phyloP scores from a whole-genome alignment of 2,797 vertebrate genomes.

The Basileuterus tristriatus region DNA sequence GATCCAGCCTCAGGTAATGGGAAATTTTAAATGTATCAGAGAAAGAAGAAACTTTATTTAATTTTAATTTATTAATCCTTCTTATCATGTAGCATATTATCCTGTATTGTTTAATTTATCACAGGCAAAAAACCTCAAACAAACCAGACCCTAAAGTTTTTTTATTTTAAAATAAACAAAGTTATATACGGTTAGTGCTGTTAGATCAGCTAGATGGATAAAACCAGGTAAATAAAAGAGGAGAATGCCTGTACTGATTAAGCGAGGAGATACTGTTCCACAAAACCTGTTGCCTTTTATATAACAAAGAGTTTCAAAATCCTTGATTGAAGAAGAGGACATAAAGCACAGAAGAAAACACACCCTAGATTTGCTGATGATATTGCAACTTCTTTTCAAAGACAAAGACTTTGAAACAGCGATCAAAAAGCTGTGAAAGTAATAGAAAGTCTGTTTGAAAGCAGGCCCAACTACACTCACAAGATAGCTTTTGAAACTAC shows the following conservation, averaged over 20 bases:
- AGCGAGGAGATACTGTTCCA: not conserved
- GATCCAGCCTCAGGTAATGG: not conserved
- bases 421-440: not conserved
- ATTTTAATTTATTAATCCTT: not conserved
- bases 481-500: not conserved
- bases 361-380: not conserved
- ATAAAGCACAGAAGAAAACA: not conserved
- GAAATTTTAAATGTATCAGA: not conserved
- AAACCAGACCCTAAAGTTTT: not conserved
- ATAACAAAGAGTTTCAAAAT: not conserved
- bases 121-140: not conserved
- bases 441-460: not conserved
- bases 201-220: not conserved
- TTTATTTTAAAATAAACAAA: not conserved
- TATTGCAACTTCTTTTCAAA: not conserved
- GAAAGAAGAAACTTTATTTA: not conserved
- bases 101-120: not conserved
- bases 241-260: not conserved
- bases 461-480: not conserved
- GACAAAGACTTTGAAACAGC: not conserved
- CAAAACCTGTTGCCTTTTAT: not conserved
- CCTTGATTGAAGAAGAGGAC: not conserved
- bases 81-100: not conserved
- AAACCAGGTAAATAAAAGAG: not conserved
- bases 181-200: not conserved